Conservation (phyloP, 2,797 vertebrate species). For the Arctocebus calabarensis region DNA sequence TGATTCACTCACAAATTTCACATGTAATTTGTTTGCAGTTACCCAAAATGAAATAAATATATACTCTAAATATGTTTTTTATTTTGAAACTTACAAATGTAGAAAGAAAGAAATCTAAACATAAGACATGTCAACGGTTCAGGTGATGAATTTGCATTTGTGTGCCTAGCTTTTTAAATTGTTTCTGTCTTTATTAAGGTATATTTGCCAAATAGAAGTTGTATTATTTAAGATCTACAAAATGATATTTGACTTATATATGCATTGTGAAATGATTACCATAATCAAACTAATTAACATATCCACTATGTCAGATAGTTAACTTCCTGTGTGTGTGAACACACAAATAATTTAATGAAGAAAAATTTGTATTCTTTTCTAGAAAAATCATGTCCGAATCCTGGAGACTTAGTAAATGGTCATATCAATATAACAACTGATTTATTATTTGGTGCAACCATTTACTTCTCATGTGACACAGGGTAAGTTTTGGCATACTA, state of each 20-base stretch:
- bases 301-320: background rate
- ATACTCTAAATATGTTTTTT: background rate
- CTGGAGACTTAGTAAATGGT: slow-evolving; percentile 75
- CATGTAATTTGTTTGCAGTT: slow-evolving; percentile 33
- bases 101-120: background rate
- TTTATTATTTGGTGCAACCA: slow-evolving; percentile 46
- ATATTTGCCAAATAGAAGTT: background rate
- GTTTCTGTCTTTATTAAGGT: background rate
- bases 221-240: background rate
- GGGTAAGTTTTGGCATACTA: slow-evolving; percentile 71
- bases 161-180: background rate
- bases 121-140: background rate
- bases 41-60: background rate
- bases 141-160: background rate
- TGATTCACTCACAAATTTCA: background rate
- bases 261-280: background rate
- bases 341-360: background rate
- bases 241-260: background rate
- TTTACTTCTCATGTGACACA: slow-evolving; percentile 73
- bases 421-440: background rate
- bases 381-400: slow-evolving; percentile 77
- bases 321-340: background rate
- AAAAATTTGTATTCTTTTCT: slow-evolving; percentile 58
- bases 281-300: background rate
- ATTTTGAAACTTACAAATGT: slow-evolving; percentile 39